phyloP scores from a whole-genome alignment of 2,888 invertebrate genomes.

The Anodontia alba region DNA sequence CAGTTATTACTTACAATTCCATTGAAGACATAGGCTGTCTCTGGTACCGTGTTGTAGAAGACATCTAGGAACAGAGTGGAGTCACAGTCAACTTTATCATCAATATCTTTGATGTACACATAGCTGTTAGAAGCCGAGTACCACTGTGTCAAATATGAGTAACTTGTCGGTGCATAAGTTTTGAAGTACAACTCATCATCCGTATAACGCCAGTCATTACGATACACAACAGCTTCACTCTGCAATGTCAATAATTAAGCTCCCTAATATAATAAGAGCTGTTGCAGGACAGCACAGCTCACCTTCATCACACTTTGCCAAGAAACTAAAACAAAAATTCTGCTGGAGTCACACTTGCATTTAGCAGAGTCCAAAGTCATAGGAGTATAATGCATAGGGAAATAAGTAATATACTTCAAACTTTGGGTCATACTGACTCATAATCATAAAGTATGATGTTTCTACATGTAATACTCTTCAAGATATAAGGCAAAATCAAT shows the following conservation, averaged over 20 bases:
- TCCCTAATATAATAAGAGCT: no score
- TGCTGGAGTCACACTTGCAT: not conserved
- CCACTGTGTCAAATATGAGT: conserved; percentile 67
- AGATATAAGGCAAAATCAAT: no score
- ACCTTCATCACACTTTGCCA: no score
- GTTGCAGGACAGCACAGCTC: no score
- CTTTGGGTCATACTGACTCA: no score
- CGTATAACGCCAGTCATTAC: conserved; percentile 29
- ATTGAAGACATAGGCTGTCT: conserved; percentile 51
- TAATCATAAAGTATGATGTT: no score
- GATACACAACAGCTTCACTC: conserved; percentile 30
- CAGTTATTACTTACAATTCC: conserved; percentile 53
- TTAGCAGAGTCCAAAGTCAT: not conserved
- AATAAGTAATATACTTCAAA: no score
- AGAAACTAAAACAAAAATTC: not conserved
- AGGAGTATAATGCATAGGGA: no score
- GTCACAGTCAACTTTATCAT: conserved; percentile 63
- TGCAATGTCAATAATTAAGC: no score
- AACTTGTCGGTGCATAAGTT: conserved; percentile 50
- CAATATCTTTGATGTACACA: conserved; percentile 72
- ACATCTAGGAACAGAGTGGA: conserved; percentile 64
- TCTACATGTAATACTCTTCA: no score
- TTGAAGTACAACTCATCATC: conserved; percentile 7
- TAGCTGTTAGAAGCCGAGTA: conserved; percentile 78
- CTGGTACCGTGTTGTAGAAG: conserved; percentile 69